Evolutionary conservation across 2,888 invertebrate species (phyloP).

Genomic region (Chouioia cunea): DNA sequence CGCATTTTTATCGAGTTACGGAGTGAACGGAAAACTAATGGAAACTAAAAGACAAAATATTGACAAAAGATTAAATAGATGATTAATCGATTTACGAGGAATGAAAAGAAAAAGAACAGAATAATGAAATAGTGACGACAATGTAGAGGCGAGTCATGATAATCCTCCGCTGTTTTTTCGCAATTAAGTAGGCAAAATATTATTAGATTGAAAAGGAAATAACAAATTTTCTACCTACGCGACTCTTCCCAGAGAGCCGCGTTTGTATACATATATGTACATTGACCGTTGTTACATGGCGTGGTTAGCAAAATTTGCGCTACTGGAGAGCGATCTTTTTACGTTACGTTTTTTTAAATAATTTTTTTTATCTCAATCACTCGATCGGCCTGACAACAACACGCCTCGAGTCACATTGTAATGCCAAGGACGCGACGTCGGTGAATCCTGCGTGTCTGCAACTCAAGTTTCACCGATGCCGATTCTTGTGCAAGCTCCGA

Average conservation of each 20-base stretch:
- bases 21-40: constrained; percentile 33
- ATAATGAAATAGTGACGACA: constrained; percentile 23
- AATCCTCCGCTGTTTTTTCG: constrained; percentile 44
- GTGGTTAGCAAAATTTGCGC: constrained; percentile 55
- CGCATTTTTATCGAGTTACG: constrained; percentile 45
- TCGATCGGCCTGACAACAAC: too few relatives aligned
- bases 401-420: constrained; percentile 27
- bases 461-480: constrained; percentile 12
- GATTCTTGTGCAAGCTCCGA: constrained; percentile 28
- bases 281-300: constrained; percentile 53
- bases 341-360: constrained; percentile 33
- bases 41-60: constrained; percentile 24
- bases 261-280: constrained; percentile 50
- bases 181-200: constrained; percentile 43
- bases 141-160: constrained; percentile 25
- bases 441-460: constrained; percentile 50
- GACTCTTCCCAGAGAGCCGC: constrained; percentile 45
- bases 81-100: constrained; percentile 1
- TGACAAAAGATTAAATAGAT: constrained; percentile 16
- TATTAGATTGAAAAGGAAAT: constrained; percentile 13
- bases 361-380: neutral
- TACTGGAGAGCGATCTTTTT: constrained; percentile 61
- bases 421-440: constrained; percentile 27
- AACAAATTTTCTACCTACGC: constrained; percentile 40
- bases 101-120: neutral